Conservation (phyloP, 1,140 invertebrate genomes). For the Monomorium pharaonis region DNA sequence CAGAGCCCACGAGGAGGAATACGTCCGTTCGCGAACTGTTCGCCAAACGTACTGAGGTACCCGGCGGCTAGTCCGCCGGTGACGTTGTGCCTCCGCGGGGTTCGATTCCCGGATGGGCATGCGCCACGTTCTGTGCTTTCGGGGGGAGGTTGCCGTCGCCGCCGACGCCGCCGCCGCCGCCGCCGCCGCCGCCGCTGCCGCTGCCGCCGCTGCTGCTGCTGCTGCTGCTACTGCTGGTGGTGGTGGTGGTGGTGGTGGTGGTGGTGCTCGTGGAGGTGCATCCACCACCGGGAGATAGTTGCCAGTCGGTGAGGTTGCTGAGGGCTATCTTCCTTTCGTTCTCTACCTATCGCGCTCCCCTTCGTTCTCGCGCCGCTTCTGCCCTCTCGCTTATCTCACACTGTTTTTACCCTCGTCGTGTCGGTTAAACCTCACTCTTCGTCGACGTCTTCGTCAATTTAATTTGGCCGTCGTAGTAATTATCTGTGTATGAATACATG, state of each 20-base stretch:
- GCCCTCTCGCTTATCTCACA: not conserved
- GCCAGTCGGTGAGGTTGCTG: slow-evolving; percentile 43
- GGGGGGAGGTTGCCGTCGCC: slow-evolving; percentile 49
- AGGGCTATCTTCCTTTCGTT: not conserved
- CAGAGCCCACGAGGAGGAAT: slow-evolving; percentile 69
- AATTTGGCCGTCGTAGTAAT: not conserved
- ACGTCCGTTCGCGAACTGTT: slow-evolving; percentile 84
- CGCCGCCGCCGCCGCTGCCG: slow-evolving; percentile 8
- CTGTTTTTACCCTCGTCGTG: slow-evolving; percentile 22
- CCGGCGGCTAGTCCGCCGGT: slow-evolving; percentile 80
- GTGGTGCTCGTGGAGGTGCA: slow-evolving; percentile 67
- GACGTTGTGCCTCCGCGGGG: slow-evolving; percentile 79
- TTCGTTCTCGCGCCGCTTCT: not conserved
- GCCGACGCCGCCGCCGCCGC: slow-evolving; percentile 33
- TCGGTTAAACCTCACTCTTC: not conserved
- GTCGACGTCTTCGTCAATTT: slow-evolving; percentile 10
- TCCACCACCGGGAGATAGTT: slow-evolving; percentile 52
- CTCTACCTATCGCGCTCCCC: not conserved
- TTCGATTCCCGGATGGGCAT: slow-evolving; percentile 78
- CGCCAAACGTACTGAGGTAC: slow-evolving; percentile 85
- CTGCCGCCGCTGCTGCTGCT: slow-evolving; percentile 39
- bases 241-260: too few relatives aligned
- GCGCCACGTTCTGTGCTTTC: slow-evolving; percentile 74
- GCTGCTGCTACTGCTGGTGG: slow-evolving; percentile 44
- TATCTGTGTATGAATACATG: not conserved